Evolutionary conservation across 2,797 vertebrate genomes (phyloP).

Genomic region (Streptopelia turtur): DNA sequence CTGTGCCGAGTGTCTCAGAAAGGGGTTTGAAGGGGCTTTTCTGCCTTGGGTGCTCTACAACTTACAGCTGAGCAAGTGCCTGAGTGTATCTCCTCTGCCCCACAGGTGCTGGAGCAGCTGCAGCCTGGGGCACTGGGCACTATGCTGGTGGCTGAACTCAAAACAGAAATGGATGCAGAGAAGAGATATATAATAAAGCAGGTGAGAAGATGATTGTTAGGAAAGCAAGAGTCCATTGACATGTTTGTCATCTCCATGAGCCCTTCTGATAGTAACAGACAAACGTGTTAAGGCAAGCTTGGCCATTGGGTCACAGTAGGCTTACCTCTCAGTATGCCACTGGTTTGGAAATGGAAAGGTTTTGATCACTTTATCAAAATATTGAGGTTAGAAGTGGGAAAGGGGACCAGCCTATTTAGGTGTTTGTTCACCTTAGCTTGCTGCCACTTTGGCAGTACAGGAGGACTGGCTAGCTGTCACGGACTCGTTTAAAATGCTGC

Average conservation of each 20-base stretch:
- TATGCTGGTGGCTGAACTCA: constrained; percentile 42
- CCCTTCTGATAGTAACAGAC: fast-evolving
- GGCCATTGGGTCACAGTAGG: fast-evolving
- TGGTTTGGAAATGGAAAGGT: not conserved
- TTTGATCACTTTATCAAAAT: not conserved
- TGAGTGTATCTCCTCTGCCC: not conserved
- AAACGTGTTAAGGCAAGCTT: not conserved
- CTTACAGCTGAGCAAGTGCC: not conserved
- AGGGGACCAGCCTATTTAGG: not conserved
- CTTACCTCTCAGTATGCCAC: not conserved
- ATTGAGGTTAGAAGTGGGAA: not conserved
- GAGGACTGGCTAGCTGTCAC: not conserved
- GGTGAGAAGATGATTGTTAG: constrained; percentile 55
- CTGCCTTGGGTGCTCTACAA: fast-evolving
- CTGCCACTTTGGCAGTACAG: not conserved
- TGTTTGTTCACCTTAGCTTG: not conserved
- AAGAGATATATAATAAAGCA: constrained; percentile 63
- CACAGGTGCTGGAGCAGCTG: constrained; percentile 66
- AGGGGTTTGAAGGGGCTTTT: fast-evolving
- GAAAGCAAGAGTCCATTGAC: not conserved
- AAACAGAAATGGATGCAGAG: not conserved
- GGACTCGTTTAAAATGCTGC: not conserved
- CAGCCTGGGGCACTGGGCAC: constrained; percentile 63
- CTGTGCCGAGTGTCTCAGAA: not conserved
- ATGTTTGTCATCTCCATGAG: not conserved